These are phyloP conservation scores for Vesta saturnalis DNA, from an alignment of 2,888 invertebrate species.

Conservation along the genomic window DNA sequence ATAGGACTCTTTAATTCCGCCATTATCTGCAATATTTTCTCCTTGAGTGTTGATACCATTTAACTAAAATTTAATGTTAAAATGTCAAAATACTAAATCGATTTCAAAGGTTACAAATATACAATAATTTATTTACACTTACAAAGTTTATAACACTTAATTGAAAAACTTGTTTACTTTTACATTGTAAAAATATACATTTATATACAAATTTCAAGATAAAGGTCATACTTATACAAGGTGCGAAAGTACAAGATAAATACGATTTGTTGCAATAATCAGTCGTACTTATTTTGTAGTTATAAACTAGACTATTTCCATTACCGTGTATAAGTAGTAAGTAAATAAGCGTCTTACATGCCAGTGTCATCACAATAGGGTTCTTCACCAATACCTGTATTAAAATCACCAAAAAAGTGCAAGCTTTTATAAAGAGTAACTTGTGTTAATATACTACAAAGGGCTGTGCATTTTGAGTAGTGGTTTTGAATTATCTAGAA, in stretches of 20 bases:
- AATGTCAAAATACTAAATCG: too few species aligned
- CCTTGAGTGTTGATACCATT: conserved; percentile 93
- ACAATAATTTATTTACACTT: conserved; percentile 23
- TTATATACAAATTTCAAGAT: conserved; percentile 20
- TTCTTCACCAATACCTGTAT: not conserved
- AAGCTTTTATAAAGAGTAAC: not conserved
- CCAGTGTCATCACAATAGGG: not conserved
- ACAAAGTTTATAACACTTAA: conserved; percentile 33
- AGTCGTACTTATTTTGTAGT: too few species aligned
- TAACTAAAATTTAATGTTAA: conserved; percentile 66
- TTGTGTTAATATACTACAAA: not conserved
- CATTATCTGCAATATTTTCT: conserved; percentile 96
- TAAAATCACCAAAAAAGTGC: not conserved
- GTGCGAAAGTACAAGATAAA: not conserved
- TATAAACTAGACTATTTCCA: too few species aligned
- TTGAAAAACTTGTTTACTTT: conserved; percentile 24
- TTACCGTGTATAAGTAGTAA: not conserved
- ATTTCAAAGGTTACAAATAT: not conserved
- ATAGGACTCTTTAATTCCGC: conserved; percentile 92
- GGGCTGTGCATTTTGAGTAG: not conserved
- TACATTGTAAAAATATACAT: conserved; percentile 30
- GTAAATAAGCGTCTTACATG: not conserved
- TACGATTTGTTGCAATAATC: too few species aligned
- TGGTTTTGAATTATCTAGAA: not conserved
- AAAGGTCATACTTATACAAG: conserved; percentile 6